Conservation (phyloP, 2,113 vertebrate genomes). For the Dinomys branickii region DNA sequence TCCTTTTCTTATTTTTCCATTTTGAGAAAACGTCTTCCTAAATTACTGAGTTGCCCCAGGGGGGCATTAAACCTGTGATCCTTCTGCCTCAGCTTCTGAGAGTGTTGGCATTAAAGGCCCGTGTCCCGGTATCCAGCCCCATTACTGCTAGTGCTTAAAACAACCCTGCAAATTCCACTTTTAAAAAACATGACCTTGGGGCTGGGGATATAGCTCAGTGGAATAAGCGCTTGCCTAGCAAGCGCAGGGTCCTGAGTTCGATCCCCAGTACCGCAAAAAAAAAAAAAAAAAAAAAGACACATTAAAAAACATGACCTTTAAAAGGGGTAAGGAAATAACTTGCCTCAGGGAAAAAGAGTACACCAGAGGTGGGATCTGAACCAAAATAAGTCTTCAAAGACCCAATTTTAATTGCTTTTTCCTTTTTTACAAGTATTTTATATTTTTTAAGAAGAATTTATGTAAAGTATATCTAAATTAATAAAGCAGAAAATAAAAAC, state of each 20-base stretch:
- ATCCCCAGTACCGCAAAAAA: no score
- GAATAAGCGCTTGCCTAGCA: no score
- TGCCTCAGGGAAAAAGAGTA: background rate
- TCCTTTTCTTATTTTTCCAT: background rate
- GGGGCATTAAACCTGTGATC: background rate
- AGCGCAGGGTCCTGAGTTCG: no score
- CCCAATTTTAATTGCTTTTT: background rate
- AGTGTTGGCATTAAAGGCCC: background rate
- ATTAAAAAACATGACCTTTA: background rate
- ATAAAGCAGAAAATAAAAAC: constrained; percentile 31
- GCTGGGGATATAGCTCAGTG: no score
- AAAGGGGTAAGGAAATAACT: constrained; percentile 29
- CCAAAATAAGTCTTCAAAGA: background rate
- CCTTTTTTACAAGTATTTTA: constrained; percentile 2
- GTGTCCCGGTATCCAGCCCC: background rate
- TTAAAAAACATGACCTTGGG: background rate
- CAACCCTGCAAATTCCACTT: background rate
- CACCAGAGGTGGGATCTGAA: background rate
- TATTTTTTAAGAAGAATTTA: background rate
- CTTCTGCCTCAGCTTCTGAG: background rate
- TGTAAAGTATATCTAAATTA: background rate
- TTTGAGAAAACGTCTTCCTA: background rate
- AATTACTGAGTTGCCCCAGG: background rate
- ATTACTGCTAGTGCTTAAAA: background rate
- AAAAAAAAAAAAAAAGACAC: no score